Conservation (phyloP, 2,797 vertebrate species). For the Pseudochirops corinnae region DNA sequence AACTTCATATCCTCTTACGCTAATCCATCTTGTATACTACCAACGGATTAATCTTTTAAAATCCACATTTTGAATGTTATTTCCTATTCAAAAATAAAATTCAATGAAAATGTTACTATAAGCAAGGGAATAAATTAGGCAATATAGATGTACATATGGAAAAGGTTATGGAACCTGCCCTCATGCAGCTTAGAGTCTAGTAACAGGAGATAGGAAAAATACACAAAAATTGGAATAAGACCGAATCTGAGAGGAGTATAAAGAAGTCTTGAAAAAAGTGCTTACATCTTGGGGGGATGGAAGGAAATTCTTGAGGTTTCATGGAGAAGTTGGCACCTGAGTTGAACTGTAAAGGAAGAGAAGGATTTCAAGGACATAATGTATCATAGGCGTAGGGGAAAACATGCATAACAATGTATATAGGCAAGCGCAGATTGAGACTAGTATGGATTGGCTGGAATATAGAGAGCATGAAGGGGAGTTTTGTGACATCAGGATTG, state of each 20-base stretch:
- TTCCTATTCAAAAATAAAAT: background rate
- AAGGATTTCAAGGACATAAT: background rate
- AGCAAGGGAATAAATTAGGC: background rate
- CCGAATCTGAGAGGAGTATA: background rate
- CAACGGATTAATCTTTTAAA: background rate
- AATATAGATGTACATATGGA: background rate
- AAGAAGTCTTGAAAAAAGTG: background rate
- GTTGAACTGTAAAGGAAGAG: background rate
- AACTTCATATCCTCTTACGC: background rate
- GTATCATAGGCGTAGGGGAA: background rate
- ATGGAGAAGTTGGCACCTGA: background rate
- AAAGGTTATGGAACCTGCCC: background rate
- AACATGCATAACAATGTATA: background rate
- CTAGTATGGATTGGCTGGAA: background rate
- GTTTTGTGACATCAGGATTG: background rate
- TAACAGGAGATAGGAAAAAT: background rate
- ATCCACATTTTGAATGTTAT: background rate
- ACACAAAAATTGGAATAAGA: background rate
- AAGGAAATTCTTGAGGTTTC: background rate
- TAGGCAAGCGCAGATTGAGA: background rate
- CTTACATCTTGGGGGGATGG: background rate
- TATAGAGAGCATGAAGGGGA: background rate
- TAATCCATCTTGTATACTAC: background rate
- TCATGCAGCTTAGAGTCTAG: background rate
- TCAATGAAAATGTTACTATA: background rate